Evolutionary conservation across 1,140 invertebrate species (phyloP).

Genomic region (Bombyx mandarina): DNA sequence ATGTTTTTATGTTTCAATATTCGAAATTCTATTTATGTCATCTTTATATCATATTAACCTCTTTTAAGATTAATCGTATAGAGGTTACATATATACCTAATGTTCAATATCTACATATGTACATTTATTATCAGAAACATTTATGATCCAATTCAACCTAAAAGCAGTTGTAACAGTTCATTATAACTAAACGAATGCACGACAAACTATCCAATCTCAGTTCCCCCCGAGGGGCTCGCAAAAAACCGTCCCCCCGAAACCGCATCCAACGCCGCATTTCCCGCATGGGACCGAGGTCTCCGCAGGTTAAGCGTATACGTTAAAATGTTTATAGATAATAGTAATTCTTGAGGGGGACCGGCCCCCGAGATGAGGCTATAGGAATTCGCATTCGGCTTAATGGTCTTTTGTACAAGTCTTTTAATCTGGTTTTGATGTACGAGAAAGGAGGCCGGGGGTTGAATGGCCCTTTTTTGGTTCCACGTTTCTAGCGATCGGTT

Average conservation of each 20-base stretch:
- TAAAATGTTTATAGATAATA: slow-evolving; percentile 70
- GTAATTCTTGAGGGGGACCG: slow-evolving; percentile 43
- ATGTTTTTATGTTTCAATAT: no score
- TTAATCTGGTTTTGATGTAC: not conserved
- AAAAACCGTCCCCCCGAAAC: slow-evolving; percentile 44
- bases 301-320: slow-evolving; percentile 62
- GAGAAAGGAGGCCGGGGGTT: not conserved
- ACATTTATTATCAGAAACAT: no score
- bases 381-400: slow-evolving; percentile 4
- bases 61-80: no score
- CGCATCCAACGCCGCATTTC: slow-evolving; percentile 46
- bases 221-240: slow-evolving; percentile 38
- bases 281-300: slow-evolving; percentile 33
- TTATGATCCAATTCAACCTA: no score
- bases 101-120: no score
- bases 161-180: no score
- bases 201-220: slow-evolving; percentile 39
- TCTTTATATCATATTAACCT: no score
- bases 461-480: no score
- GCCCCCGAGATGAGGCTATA: slow-evolving; percentile 21
- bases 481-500: no score
- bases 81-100: no score
- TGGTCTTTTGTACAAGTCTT: not conserved
- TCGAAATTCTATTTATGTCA: no score
- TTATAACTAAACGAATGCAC: slow-evolving; percentile 20